Conservation (phyloP, 2,888 invertebrate species). For the Nomada hirtipes region DNA sequence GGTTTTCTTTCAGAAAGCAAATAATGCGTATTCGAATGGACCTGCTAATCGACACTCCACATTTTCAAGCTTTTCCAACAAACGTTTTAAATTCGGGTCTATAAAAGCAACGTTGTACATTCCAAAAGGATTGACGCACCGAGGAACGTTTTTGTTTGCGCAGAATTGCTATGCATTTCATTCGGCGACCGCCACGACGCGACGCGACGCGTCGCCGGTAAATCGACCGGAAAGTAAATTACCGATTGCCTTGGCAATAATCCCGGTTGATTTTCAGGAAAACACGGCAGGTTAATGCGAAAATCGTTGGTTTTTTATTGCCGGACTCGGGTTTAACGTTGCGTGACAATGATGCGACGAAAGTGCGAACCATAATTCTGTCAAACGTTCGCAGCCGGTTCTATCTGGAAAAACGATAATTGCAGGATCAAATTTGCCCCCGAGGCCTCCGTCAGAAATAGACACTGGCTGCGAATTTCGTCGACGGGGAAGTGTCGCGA, state of each 20-base stretch:
- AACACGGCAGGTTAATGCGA: constrained; percentile 36
- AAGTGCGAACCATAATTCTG: constrained; percentile 57
- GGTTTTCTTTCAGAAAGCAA: neutral
- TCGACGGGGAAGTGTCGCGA: neutral
- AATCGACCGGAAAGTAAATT: constrained; percentile 76
- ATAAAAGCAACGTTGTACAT: constrained; percentile 15
- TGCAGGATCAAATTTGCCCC: constrained; percentile 51
- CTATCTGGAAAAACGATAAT: constrained; percentile 60
- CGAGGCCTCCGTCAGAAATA: constrained; percentile 39
- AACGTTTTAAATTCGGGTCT: neutral
- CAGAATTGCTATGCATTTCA: constrained; percentile 49
- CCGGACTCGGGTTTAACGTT: constrained; percentile 44
- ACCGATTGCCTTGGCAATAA: constrained; percentile 77
- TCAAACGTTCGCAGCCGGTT: constrained; percentile 41
- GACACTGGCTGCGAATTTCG: constrained; percentile 25
- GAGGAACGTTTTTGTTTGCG: constrained; percentile 24
- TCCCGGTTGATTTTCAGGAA: constrained; percentile 67
- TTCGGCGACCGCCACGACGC: constrained; percentile 30
- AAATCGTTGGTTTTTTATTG: constrained; percentile 49
- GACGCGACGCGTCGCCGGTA: constrained; percentile 45
- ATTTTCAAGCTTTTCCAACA: neutral
- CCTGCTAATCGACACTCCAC: no score
- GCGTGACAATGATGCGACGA: constrained; percentile 58
- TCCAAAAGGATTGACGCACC: constrained; percentile 14
- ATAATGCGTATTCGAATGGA: neutral